Evolutionary conservation across 2,113 vertebrate species (phyloP).

Genomic region (Xyrauchen texanus): DNA sequence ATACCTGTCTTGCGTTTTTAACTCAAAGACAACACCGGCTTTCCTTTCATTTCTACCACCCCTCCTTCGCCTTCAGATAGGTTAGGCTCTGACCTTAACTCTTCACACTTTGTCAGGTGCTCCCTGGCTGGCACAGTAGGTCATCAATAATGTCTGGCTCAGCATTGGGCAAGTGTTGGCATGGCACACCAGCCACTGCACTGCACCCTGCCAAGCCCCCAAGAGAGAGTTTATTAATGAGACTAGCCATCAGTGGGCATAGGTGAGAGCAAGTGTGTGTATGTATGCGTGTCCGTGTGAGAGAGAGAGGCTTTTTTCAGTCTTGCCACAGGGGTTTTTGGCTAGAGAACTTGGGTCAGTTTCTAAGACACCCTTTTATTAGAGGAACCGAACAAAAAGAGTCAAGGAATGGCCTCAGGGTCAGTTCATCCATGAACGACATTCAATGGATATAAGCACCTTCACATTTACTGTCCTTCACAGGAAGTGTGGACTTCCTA

Average conservation of each 20-base stretch:
- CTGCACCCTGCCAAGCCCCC: slow-evolving; percentile 46
- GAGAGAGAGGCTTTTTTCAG: neutral
- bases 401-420: neutral
- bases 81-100: slow-evolving; percentile 57
- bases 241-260: slow-evolving; percentile 52
- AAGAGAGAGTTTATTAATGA: slow-evolving; percentile 60
- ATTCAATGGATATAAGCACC: neutral
- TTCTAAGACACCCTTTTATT: slow-evolving; percentile 33
- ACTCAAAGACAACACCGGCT: neutral
- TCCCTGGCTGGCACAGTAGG: slow-evolving; percentile 42
- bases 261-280: neutral
- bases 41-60: neutral
- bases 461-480: neutral
- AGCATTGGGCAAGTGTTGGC: slow-evolving; percentile 34
- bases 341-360: slow-evolving; percentile 8
- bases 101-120: slow-evolving; percentile 46
- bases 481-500: neutral
- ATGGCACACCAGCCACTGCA: slow-evolving; percentile 9
- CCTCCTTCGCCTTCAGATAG: slow-evolving; percentile 42
- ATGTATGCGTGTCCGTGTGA: slow-evolving; percentile 16
- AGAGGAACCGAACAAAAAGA: neutral
- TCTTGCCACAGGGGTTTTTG: neutral
- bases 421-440: neutral
- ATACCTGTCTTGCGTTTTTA: neutral
- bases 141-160: slow-evolving; percentile 57